Conservation (phyloP, 2,113 vertebrate genomes). For the Redunca redunca region DNA sequence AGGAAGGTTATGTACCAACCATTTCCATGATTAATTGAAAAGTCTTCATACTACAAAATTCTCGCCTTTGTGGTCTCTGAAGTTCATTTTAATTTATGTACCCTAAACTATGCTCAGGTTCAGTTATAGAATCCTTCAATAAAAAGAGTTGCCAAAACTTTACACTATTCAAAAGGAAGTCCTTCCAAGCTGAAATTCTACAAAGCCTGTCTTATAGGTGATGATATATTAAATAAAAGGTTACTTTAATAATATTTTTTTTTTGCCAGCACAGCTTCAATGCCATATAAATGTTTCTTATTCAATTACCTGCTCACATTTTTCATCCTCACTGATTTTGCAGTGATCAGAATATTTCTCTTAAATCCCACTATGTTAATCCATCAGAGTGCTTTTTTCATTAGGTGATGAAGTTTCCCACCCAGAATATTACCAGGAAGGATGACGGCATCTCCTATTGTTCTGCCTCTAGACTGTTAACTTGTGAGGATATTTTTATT, state of each 20-base stretch:
- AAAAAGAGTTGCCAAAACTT: slow-evolving; percentile 62
- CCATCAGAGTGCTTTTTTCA: slow-evolving; percentile 65
- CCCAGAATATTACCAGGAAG: slow-evolving; percentile 25
- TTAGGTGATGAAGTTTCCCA: slow-evolving; percentile 54
- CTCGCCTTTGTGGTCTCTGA: slow-evolving; percentile 43
- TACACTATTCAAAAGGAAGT: slow-evolving; percentile 59
- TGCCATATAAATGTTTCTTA: slow-evolving; percentile 52
- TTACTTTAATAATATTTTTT: slow-evolving; percentile 64
- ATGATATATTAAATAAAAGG: slow-evolving; percentile 60
- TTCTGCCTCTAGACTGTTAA: neutral
- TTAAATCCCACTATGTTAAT: slow-evolving; percentile 49
- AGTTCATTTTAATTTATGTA: slow-evolving; percentile 67
- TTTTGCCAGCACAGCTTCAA: slow-evolving; percentile 47
- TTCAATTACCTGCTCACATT: slow-evolving; percentile 64
- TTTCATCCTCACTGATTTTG: slow-evolving; percentile 69
- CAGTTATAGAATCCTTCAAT: slow-evolving; percentile 21
- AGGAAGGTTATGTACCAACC: slow-evolving; percentile 5
- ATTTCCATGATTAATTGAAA: slow-evolving; percentile 54
- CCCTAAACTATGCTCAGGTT: slow-evolving; percentile 53
- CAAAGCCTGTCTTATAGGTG: slow-evolving; percentile 52
- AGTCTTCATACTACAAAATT: slow-evolving; percentile 24
- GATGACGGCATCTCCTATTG: slow-evolving; percentile 22
- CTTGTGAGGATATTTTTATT: neutral
- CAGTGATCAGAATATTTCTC: slow-evolving; percentile 59
- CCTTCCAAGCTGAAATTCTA: slow-evolving; percentile 66